Conservation (phyloP, 1,140 invertebrate species). For the Thrips palmi region DNA sequence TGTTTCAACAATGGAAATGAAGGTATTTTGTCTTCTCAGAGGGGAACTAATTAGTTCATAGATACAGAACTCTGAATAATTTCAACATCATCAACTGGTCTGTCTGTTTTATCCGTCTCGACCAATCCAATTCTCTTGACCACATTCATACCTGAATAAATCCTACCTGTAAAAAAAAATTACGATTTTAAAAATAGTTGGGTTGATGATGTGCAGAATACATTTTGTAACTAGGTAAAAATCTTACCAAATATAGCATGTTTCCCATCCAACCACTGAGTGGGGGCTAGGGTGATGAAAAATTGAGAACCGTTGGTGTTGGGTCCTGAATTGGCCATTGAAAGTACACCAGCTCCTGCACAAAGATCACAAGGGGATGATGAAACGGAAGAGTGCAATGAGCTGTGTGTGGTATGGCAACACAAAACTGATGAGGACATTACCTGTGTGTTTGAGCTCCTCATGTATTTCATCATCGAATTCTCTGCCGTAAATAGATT, state of each 20-base stretch:
- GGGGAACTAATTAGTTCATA: too few relatives aligned
- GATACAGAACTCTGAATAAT: constrained; percentile 48
- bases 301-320: constrained; percentile 97
- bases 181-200: background rate
- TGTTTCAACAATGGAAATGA: too few relatives aligned
- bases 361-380: constrained; percentile 13
- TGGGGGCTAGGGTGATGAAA: constrained; percentile 91
- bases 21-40: too few relatives aligned
- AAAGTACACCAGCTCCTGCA: constrained; percentile 56
- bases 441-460: constrained; percentile 87
- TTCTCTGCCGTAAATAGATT: constrained; percentile 86
- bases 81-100: constrained; percentile 76
- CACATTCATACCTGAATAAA: constrained; percentile 73
- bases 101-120: constrained; percentile 79
- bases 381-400: constrained; percentile 2
- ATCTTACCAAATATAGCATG: constrained; percentile 80
- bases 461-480: constrained; percentile 94
- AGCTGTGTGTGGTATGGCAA: background rate
- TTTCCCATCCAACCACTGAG: constrained; percentile 95
- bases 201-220: background rate
- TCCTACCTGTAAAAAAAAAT: constrained; percentile 29
- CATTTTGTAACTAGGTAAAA: too few relatives aligned
- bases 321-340: constrained; percentile 86
- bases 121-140: constrained; percentile 82
- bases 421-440: constrained; percentile 14